phyloP scores from a whole-genome alignment of 2,797 vertebrate species.

The Lates japonicus region DNA sequence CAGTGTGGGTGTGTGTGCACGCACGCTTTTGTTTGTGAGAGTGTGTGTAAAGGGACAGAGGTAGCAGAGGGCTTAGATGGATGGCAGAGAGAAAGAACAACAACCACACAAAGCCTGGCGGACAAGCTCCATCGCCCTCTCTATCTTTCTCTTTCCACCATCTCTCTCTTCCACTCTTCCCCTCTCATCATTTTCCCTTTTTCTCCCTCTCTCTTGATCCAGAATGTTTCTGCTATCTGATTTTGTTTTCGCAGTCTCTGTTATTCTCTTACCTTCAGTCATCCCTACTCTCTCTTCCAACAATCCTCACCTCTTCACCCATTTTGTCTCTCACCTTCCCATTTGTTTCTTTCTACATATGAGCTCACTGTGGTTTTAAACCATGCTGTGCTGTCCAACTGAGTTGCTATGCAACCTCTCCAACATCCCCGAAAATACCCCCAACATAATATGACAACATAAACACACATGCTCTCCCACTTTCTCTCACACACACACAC shows the following conservation, averaged over 20 bases:
- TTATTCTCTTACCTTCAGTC: background rate
- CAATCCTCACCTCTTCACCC: background rate
- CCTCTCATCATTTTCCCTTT: slow-evolving; percentile 3
- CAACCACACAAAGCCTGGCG: slow-evolving; percentile 78
- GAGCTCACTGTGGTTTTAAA: slow-evolving; percentile 34
- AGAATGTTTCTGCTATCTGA: slow-evolving; percentile 47
- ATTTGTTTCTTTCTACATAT: slow-evolving; percentile 17
- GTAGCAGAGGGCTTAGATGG: slow-evolving; percentile 83
- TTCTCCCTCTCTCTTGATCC: slow-evolving; percentile 24
- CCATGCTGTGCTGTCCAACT: slow-evolving; percentile 19
- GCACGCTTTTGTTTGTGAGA: slow-evolving; percentile 55
- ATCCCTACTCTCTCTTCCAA: background rate
- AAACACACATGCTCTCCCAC: background rate
- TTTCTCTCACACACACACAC: background rate
- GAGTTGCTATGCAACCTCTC: slow-evolving; percentile 40
- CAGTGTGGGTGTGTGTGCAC: slow-evolving; percentile 38
- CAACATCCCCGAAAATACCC: slow-evolving; percentile 15
- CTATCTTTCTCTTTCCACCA: slow-evolving; percentile 55
- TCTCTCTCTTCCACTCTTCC: slow-evolving; percentile 15
- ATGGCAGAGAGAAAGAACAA: slow-evolving; percentile 78
- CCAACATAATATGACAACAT: background rate
- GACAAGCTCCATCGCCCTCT: slow-evolving; percentile 80
- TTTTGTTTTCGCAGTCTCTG: slow-evolving; percentile 8
- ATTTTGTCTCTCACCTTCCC: slow-evolving; percentile 1
- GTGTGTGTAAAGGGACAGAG: slow-evolving; percentile 71